These are phyloP conservation scores for Caenorhabditis sp. DNA, from an alignment of 2,888 invertebrate genomes.

Conservation along the genomic window DNA sequence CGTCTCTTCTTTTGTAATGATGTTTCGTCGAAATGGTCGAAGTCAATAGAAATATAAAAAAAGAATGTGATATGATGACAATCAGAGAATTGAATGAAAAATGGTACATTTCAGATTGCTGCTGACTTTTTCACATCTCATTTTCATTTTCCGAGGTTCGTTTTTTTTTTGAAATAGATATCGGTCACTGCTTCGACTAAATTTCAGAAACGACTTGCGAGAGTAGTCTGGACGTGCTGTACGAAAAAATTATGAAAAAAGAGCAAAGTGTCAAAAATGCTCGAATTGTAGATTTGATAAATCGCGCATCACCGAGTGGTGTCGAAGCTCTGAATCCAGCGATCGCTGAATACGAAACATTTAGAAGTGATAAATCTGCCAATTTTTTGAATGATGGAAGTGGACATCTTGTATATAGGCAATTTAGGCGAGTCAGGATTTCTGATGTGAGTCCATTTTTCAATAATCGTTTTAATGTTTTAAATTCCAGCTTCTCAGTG, in stretches of 20 bases:
- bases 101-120: too few species aligned
- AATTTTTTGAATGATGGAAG: slow-evolving; percentile 50
- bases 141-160: too few species aligned
- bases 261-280: neutral
- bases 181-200: neutral
- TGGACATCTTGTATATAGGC: slow-evolving; percentile 48
- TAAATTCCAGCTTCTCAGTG: neutral
- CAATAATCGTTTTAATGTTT: too few species aligned
- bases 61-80: too few species aligned
- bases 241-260: neutral
- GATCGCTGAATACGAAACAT: slow-evolving; percentile 55
- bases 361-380: slow-evolving; percentile 50
- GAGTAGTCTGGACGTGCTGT: neutral
- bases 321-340: slow-evolving; percentile 48
- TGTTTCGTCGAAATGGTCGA: too few species aligned
- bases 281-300: slow-evolving; percentile 43
- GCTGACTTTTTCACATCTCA: too few species aligned
- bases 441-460: slow-evolving; percentile 44
- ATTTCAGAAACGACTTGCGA: neutral
- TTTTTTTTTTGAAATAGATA: too few species aligned
- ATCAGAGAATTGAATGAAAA: too few species aligned
- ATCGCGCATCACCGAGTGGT: slow-evolving; percentile 42
- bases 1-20: too few species aligned
- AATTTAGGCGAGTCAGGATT: slow-evolving; percentile 46
- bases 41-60: too few species aligned